These are phyloP conservation scores for Venturia canescens DNA, from an alignment of 1,140 invertebrate species.

Conservation along the genomic window DNA sequence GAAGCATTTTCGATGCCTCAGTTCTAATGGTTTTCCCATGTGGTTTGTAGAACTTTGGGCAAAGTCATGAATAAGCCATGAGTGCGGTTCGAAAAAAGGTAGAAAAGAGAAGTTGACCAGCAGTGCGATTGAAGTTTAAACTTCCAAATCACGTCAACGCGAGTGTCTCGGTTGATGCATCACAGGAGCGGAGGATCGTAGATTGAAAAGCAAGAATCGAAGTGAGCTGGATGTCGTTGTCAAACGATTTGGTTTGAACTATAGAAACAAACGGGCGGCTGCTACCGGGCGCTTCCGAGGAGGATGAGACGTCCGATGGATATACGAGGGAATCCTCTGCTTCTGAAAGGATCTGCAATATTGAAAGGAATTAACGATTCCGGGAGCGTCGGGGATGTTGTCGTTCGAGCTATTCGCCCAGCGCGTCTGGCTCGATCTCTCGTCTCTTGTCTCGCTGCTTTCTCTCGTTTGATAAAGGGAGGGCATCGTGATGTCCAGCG, in stretches of 20 bases:
- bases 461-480: constrained; percentile 30
- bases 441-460: constrained; percentile 2
- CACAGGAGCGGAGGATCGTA: constrained; percentile 44
- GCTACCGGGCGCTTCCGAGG: not conserved
- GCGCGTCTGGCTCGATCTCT: constrained; percentile 14
- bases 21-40: not conserved
- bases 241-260: constrained; percentile 6
- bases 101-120: constrained; percentile 68
- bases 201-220: constrained; percentile 27
- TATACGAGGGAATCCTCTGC: constrained; percentile 53
- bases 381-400: constrained; percentile 53
- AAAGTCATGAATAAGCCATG: constrained; percentile 3
- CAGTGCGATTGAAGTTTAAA: not conserved
- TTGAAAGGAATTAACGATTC: constrained; percentile 69
- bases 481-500: constrained; percentile 10
- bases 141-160: constrained; percentile 53
- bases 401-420: constrained; percentile 43
- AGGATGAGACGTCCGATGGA: not conserved
- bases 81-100: not conserved
- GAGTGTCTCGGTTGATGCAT: not conserved
- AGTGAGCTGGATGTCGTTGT: constrained; percentile 31
- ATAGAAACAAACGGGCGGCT: not conserved
- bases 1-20: not conserved
- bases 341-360: constrained; percentile 64
- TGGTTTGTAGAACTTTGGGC: not conserved